phyloP scores from a whole-genome alignment of 1,140 invertebrate genomes.

The Megathymus violae region DNA sequence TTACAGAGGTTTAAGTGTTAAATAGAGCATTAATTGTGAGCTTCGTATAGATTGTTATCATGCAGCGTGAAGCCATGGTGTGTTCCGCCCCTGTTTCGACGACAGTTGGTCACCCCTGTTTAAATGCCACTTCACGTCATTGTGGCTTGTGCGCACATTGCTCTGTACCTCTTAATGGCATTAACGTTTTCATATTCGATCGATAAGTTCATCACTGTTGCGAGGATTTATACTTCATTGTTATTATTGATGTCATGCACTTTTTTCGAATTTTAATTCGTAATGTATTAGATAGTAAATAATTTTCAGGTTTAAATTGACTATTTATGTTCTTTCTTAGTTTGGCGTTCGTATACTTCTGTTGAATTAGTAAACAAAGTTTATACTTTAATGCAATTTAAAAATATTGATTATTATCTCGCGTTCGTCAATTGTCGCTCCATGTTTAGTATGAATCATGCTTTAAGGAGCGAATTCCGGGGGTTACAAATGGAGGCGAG shows the following conservation, averaged over 20 bases:
- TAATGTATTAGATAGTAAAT: no score
- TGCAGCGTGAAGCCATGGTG: constrained; percentile 70
- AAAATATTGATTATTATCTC: constrained; percentile 65
- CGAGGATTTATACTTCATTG: constrained; percentile 2
- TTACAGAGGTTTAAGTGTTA: constrained; percentile 53
- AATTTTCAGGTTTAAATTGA: no score
- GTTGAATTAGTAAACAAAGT: no score
- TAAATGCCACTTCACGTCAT: constrained; percentile 75
- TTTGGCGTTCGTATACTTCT: neutral
- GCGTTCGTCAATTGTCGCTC: constrained; percentile 68
- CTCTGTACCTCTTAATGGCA: constrained; percentile 56
- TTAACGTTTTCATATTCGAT: constrained; percentile 61
- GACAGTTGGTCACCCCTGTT: constrained; percentile 82
- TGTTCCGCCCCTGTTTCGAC: constrained; percentile 69
- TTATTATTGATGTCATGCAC: neutral
- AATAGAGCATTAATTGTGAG: constrained; percentile 73
- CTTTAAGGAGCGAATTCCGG: constrained; percentile 80
- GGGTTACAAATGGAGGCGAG: constrained; percentile 78
- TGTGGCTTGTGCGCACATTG: constrained; percentile 77
- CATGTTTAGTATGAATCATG: constrained; percentile 77
- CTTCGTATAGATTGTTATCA: constrained; percentile 76
- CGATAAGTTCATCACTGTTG: constrained; percentile 36
- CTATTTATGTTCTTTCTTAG: constrained; percentile 7
- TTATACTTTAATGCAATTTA: no score
- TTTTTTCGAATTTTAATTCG: no score